Evolutionary conservation across 2,113 vertebrate genomes (phyloP).

Genomic region (Cettia cetti): DNA sequence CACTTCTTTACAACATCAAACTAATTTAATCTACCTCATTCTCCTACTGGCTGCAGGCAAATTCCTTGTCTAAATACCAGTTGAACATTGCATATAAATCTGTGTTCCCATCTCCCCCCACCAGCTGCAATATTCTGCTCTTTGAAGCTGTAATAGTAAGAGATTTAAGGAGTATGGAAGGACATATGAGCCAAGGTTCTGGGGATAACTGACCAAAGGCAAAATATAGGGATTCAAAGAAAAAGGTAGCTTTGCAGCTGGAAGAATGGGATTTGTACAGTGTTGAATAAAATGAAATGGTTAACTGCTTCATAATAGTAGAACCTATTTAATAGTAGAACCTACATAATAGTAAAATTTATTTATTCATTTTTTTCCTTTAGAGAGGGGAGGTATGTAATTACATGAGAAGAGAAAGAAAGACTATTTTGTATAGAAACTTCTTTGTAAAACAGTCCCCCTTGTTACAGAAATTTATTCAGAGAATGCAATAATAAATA

Average conservation of each 20-base stretch:
- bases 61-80: conserved; percentile 19
- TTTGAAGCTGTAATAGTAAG: neutral
- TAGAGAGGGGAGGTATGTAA: neutral
- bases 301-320: neutral
- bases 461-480: neutral
- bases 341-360: neutral
- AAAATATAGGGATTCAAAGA: neutral
- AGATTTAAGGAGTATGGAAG: neutral
- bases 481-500: neutral
- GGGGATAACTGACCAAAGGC: neutral
- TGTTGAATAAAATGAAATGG: neutral
- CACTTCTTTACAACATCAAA: neutral
- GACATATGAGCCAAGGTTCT: neutral
- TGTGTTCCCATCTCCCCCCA: neutral
- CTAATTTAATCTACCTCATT: conserved; percentile 5
- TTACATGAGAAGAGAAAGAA: neutral
- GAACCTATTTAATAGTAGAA: neutral
- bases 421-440: neutral
- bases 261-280: neutral
- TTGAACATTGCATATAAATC: neutral
- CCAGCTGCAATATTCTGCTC: neutral
- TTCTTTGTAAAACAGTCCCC: neutral
- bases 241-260: neutral
- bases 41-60: neutral
- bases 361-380: neutral